These are phyloP conservation scores for Pectinophora gossypiella DNA, from an alignment of 1,140 invertebrate genomes.

Conservation along the genomic window DNA sequence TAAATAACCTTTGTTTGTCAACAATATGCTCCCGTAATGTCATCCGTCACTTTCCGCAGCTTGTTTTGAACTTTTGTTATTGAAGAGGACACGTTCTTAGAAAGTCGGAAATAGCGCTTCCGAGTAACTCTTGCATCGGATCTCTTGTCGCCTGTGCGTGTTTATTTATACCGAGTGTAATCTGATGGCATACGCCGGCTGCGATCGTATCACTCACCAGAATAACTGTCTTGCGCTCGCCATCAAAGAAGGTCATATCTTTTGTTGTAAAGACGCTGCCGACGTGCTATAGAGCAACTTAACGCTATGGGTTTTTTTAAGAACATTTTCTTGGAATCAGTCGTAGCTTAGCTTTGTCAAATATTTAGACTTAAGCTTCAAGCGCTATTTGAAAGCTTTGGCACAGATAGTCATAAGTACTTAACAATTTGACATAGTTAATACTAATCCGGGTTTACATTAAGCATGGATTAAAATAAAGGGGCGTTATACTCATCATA, in stretches of 20 bases:
- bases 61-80: slow-evolving; percentile 13
- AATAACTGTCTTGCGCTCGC: slow-evolving; percentile 18
- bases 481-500: too few species aligned
- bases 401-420: too few species aligned
- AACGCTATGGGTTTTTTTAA: too few species aligned
- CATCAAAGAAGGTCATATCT: slow-evolving; percentile 4
- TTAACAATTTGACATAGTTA: too few species aligned
- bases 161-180: slow-evolving; percentile 47
- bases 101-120: slow-evolving; percentile 69
- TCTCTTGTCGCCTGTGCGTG: slow-evolving; percentile 48
- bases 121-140: slow-evolving; percentile 59
- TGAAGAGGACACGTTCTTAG: slow-evolving; percentile 51
- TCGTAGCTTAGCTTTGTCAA: too few species aligned
- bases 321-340: too few species aligned
- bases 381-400: too few species aligned
- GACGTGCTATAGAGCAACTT: background rate
- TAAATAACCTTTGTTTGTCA: background rate
- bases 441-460: too few species aligned
- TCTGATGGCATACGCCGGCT: slow-evolving; percentile 36
- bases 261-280: background rate
- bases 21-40: background rate
- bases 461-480: too few species aligned
- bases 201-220: slow-evolving; percentile 28
- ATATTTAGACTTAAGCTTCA: too few species aligned
- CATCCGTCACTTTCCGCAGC: background rate